Evolutionary conservation across 2,797 vertebrate genomes (phyloP).

Genomic region (Cephalopachus bancanus): DNA sequence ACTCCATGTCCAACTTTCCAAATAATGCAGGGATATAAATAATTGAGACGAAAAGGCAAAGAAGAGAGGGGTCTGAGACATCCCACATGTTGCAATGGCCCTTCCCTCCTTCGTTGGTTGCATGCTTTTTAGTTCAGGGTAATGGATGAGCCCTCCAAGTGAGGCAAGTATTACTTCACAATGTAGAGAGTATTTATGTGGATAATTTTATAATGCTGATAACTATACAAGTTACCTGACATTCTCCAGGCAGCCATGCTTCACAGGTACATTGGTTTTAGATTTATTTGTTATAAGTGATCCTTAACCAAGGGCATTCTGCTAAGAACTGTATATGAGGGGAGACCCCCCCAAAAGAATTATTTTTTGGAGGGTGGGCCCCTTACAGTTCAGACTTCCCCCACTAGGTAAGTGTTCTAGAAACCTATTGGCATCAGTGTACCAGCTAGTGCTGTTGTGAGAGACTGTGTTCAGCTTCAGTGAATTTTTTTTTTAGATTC

Average conservation of each 20-base stretch:
- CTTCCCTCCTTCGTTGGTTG: not conserved
- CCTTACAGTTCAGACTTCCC: too few species aligned
- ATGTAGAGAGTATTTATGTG: not conserved
- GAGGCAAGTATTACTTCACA: not conserved
- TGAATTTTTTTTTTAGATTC: too few species aligned
- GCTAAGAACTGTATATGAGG: not conserved
- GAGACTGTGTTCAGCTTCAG: too few species aligned
- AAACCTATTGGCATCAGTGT: too few species aligned
- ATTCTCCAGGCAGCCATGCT: not conserved
- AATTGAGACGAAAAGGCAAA: not conserved
- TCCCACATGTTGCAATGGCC: not conserved
- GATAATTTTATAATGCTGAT: conserved; percentile 6
- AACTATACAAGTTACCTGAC: not conserved
- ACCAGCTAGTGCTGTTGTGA: too few species aligned
- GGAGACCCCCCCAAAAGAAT: too few species aligned
- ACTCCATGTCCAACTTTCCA: not conserved
- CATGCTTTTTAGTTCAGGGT: not conserved
- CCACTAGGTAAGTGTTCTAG: too few species aligned
- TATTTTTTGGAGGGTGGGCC: too few species aligned
- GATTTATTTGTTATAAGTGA: not conserved
- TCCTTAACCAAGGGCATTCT: not conserved
- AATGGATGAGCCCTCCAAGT: not conserved
- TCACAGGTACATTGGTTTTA: conserved; percentile 25
- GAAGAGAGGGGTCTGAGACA: not conserved
- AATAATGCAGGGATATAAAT: not conserved